Evolutionary conservation across 2,113 vertebrate genomes (phyloP).

Genomic region (Xiphorhynchus elegans): DNA sequence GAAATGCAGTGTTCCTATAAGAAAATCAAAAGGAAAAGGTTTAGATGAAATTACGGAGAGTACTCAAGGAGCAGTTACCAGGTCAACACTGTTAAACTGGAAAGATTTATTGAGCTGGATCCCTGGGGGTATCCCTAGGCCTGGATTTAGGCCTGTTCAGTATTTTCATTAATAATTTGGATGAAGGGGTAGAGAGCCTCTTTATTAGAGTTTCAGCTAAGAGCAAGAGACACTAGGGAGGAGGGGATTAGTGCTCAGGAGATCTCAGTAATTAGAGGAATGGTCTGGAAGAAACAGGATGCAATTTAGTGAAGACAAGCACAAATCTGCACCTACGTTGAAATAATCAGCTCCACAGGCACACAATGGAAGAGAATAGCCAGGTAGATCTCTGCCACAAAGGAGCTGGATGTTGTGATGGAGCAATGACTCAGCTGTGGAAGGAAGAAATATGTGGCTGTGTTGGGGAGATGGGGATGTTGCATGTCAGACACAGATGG

Average conservation of each 20-base stretch:
- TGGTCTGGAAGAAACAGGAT: constrained; percentile 2
- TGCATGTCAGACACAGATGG: rapidly evolving
- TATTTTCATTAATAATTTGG: constrained; percentile 18
- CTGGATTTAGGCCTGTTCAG: background rate
- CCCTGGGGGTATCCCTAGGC: background rate
- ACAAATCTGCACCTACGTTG: background rate
- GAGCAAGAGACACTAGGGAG: background rate
- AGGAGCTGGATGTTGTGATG: background rate
- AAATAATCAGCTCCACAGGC: background rate
- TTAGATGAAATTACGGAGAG: background rate
- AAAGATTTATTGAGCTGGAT: background rate
- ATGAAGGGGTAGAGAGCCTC: background rate
- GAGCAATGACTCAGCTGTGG: background rate
- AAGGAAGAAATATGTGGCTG: background rate
- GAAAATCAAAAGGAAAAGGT: background rate
- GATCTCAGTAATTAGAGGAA: constrained; percentile 23
- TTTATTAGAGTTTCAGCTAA: background rate
- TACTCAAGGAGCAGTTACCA: background rate
- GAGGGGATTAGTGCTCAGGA: background rate
- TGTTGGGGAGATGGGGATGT: background rate
- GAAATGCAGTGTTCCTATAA: background rate
- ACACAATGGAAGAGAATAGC: background rate
- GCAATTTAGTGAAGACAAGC: background rate
- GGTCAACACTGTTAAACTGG: background rate
- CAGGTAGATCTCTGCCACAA: background rate